Percentiles rank a stretch among this genome's conserved stretches.
These are phyloP conservation scores for Eristalinus sepulchralis DNA, from an alignment of 2,888 invertebrate genomes.

Conservation along the genomic window DNA sequence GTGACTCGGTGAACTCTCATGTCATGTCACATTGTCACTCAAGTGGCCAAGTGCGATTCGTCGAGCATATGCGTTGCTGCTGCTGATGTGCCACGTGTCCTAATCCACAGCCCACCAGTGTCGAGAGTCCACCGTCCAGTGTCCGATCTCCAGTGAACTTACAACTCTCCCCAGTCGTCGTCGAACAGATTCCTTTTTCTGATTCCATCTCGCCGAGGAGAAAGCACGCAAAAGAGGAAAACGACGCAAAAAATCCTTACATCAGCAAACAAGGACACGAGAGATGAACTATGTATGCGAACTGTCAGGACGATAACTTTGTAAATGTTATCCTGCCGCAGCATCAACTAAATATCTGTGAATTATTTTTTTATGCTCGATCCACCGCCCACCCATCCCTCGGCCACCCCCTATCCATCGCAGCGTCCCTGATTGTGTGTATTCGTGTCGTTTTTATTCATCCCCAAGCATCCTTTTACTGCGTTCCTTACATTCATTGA, in stretches of 20 bases:
- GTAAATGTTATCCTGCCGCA: constrained; percentile 55
- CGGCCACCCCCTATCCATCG: neutral
- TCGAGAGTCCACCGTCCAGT: too few relatives aligned
- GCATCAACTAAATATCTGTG: constrained; percentile 62
- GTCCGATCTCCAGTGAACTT: neutral
- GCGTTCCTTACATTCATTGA: constrained; percentile 38
- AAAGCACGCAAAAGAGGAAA: neutral
- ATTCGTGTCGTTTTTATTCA: constrained; percentile 41
- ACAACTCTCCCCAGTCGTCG: neutral
- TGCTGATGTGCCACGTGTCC: neutral
- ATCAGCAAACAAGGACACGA: constrained; percentile 30
- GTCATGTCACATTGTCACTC: neutral
- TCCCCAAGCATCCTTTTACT: constrained; percentile 29
- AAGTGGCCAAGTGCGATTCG: neutral
- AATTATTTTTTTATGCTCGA: constrained; percentile 36
- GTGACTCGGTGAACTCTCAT: neutral
- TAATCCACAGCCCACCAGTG: neutral
- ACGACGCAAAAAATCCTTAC: neutral
- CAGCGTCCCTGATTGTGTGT: neutral
- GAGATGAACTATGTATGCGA: constrained; percentile 20
- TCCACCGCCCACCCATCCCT: neutral
- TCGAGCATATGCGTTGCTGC: neutral
- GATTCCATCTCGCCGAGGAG: neutral
- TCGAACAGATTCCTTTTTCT: neutral
- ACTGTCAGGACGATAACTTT: constrained; percentile 54